phyloP scores from a whole-genome alignment of 1,140 invertebrate species.

The Monochamus saltuarius region DNA sequence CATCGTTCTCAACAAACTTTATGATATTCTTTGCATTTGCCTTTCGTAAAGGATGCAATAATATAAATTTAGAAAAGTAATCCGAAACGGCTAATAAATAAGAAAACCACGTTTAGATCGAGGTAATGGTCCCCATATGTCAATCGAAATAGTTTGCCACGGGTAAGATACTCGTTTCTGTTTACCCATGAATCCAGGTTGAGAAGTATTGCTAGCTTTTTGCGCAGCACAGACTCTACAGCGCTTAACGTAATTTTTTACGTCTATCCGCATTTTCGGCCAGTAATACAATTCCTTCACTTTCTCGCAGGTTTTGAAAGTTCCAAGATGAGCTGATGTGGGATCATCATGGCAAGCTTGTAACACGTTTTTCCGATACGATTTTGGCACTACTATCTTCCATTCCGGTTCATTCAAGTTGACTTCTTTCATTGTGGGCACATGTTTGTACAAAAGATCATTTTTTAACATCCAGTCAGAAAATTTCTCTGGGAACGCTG shows the following conservation, averaged over 20 bases:
- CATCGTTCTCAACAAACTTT: constrained; percentile 24
- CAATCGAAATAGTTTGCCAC: constrained; percentile 3
- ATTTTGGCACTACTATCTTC: constrained; percentile 28
- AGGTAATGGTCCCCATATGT: constrained; percentile 33
- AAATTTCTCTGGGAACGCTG: constrained; percentile 18
- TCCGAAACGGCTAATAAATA: constrained; percentile 46
- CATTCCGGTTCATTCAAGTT: constrained; percentile 8
- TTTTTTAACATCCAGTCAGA: constrained; percentile 18
- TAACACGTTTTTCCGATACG: constrained; percentile 18
- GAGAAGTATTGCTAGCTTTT: constrained; percentile 35
- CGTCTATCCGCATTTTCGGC: constrained; percentile 37
- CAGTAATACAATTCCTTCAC: constrained; percentile 36
- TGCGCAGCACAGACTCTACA: constrained; percentile 37
- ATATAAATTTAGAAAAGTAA: constrained; percentile 41
- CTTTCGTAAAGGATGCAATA: constrained; percentile 17
- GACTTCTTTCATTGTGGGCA: not conserved
- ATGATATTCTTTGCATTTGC: constrained; percentile 22
- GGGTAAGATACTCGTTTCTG: constrained; percentile 17
- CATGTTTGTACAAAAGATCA: constrained; percentile 18
- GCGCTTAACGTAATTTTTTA: constrained; percentile 27
- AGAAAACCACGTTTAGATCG: constrained; percentile 30
- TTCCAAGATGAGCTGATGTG: constrained; percentile 32
- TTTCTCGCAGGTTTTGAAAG: constrained; percentile 37
- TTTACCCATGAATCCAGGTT: constrained; percentile 37
- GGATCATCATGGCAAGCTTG: constrained; percentile 13